Base-by-base conservation (phyloP, 2,797 vertebrate species). In the Clarias laeviceps region DNA sequence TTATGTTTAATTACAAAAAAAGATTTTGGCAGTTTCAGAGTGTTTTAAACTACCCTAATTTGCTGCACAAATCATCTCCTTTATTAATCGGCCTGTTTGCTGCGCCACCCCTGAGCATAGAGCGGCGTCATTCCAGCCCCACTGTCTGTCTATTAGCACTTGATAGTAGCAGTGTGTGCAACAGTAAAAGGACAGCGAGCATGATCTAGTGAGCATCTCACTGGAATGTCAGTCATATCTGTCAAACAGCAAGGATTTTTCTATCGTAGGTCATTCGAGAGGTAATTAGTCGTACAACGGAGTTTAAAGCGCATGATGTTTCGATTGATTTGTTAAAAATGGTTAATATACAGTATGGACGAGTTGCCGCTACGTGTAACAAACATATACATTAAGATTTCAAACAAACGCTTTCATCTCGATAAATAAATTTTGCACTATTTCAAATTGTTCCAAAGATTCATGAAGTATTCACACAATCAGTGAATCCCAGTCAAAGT, bases 401-500 rank as follows among this genome's bases (percentile, higher is more conserved):
- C 11, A 78, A 79, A 79, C 32, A 61, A 7, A 2, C 11, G 59
- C 6, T n/a, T 9, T 11, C 59, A 65, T 50, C 61, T 12, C 50
- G 37, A 65, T 80, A 54, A 80, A 65, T 80, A 65, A 27, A 80
- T 50, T 27, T 45, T 80, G 77, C 12, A 82, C 5, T 34, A 69
- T 69, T 70, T 59, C 32, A 68, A 54, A 61, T 65, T 61, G 66
- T 66, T 68, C 9, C 76, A 69, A 57, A n/a, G 14, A n/a, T 40
- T n/a, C 22, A 2, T 15, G 3, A n/a, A 81, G 34, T 56, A 32
- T 78, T 94, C 90, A 96, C 72, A 85, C 89, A 6, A 95, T 93
- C 73, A 96, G 92, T 69, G 95, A 96, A 80, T 99, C 98, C 98
- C 98, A 99, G 91, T 99, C 97, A 74, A 99, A 99, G 93, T 99